A percentile compares a stretch with the other conserved stretches of the same genome.
phyloP scores from a whole-genome alignment of 2,113 vertebrate genomes.

The Stictonetta naevosa region DNA sequence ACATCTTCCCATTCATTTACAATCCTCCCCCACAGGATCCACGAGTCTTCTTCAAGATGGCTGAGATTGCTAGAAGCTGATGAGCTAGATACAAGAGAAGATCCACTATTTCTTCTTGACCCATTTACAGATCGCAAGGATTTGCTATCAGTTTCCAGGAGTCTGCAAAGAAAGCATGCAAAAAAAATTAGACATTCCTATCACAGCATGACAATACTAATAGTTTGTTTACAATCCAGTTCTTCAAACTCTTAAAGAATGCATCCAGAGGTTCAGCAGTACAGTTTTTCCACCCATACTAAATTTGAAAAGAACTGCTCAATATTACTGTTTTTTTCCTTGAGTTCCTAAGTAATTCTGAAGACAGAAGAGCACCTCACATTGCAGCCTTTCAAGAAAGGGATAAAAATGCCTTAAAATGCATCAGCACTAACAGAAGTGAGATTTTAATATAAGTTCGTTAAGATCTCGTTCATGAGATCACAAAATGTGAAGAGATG shows the following conservation, averaged over 20 bases:
- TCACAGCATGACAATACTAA: neutral
- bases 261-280: neutral
- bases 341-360: neutral
- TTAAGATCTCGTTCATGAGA: neutral
- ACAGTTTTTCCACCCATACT: neutral
- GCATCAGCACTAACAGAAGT: neutral
- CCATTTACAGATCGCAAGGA: slow-evolving; percentile 95
- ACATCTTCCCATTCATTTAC: slow-evolving; percentile 99
- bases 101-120: slow-evolving; percentile 95
- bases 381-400: neutral
- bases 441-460: neutral
- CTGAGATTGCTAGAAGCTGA: slow-evolving; percentile 98
- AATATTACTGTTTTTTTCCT: neutral
- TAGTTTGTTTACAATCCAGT: neutral
- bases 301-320: neutral
- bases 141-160: slow-evolving; percentile 96
- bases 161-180: slow-evolving; percentile 77
- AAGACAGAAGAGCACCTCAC: neutral
- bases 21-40: slow-evolving; percentile 97
- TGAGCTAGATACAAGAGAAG: slow-evolving; percentile 97
- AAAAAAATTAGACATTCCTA: neutral
- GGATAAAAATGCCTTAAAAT: neutral
- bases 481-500: neutral
- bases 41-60: slow-evolving; percentile 96
- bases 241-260: neutral